Conservation (phyloP, 2,113 vertebrate genomes). For the Ranitomeya variabilis region DNA sequence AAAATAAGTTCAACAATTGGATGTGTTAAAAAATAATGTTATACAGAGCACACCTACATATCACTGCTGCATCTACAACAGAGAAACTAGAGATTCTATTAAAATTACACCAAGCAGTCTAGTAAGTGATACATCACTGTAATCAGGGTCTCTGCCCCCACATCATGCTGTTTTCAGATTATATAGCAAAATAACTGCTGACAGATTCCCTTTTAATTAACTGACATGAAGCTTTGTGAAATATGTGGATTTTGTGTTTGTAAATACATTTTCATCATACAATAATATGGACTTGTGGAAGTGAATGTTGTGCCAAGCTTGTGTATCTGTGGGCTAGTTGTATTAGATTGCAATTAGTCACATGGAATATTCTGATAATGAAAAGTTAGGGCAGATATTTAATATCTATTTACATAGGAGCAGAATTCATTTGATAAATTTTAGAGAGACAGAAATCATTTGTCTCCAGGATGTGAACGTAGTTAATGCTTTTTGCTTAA, state of each 20-base stretch:
- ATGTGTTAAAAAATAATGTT: too few relatives aligned
- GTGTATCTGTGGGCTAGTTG: not conserved
- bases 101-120: too few relatives aligned
- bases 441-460: not conserved
- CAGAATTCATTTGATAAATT: not conserved
- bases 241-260: not conserved
- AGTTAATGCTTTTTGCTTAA: slow-evolving; percentile 1
- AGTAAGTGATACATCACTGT: too few relatives aligned
- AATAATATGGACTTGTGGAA: not conserved
- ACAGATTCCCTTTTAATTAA: not conserved
- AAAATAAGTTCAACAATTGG: too few relatives aligned
- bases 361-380: not conserved
- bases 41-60: too few relatives aligned
- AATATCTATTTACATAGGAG: not conserved
- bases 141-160: too few relatives aligned
- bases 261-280: not conserved
- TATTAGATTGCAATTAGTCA: not conserved
- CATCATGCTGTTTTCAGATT: too few relatives aligned
- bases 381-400: not conserved
- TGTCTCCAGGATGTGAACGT: not conserved
- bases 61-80: too few relatives aligned
- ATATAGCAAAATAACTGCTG: too few relatives aligned
- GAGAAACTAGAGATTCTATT: too few relatives aligned
- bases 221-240: not conserved
- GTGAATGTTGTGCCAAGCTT: not conserved